A percentile compares a stretch with the other conserved stretches of the same genome.
phyloP scores from a whole-genome alignment of 2,888 invertebrate species.

The Sepioteuthis lessoniana region DNA sequence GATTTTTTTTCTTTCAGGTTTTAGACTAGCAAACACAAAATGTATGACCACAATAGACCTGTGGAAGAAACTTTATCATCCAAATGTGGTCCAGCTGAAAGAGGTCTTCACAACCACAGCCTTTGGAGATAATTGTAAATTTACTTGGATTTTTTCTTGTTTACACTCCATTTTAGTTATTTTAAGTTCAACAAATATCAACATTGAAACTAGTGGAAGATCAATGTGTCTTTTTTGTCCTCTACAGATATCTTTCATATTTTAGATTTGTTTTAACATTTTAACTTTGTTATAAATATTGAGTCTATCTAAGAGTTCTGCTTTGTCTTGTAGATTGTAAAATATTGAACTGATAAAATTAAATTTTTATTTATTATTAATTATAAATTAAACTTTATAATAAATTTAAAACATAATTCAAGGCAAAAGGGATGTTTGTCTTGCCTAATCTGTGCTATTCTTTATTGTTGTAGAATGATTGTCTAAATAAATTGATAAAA shows the following conservation, averaged over 20 bases:
- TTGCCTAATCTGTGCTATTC: too few species aligned
- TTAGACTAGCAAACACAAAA: constrained; percentile 87
- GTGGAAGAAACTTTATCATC: constrained; percentile 96
- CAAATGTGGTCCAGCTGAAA: constrained; percentile 92
- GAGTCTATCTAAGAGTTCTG: too few species aligned
- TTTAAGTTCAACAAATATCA: background rate
- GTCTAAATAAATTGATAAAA: too few species aligned
- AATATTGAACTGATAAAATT: too few species aligned
- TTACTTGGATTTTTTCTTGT: background rate
- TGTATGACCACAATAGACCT: constrained; percentile 89
- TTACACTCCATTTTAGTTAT: background rate
- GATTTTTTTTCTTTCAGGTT: constrained; percentile 78
- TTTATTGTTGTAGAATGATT: too few species aligned
- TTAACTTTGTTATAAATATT: background rate
- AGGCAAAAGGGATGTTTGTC: too few species aligned
- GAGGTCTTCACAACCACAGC: constrained; percentile 96
- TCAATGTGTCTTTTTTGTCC: background rate
- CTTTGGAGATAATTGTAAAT: constrained; percentile 85
- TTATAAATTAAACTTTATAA: too few species aligned
- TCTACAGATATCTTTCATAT: background rate
- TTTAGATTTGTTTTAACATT: background rate
- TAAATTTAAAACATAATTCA: too few species aligned
- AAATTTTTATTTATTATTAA: too few species aligned
- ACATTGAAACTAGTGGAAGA: background rate
- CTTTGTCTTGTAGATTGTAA: too few species aligned